Evolutionary conservation across 2,888 invertebrate species (phyloP).

Genomic region (Andrena camellia): DNA sequence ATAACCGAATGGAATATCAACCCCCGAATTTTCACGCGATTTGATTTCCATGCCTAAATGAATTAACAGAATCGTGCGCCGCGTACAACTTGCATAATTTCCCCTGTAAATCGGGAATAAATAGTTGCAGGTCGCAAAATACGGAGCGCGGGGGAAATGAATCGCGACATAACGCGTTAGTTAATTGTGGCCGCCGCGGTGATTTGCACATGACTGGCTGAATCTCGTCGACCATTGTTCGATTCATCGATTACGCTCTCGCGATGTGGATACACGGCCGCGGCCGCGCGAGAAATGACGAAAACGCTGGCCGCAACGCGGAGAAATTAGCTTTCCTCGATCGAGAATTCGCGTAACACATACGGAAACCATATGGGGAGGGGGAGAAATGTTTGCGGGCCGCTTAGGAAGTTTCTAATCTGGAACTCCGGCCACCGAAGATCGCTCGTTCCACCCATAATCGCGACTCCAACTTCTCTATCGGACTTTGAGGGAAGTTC

Average conservation of each 20-base stretch:
- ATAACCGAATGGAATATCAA: not conserved
- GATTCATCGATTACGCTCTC: slow-evolving; percentile 34
- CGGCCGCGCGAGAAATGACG: slow-evolving; percentile 17
- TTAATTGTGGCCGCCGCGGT: slow-evolving; percentile 47
- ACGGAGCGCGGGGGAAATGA: slow-evolving; percentile 37
- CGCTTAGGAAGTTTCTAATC: slow-evolving; percentile 52
- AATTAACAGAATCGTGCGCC: slow-evolving; percentile 34
- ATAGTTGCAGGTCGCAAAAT: slow-evolving; percentile 30
- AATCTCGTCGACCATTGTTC: slow-evolving; percentile 20
- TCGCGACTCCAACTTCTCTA: slow-evolving; percentile 31
- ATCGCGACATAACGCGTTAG: slow-evolving; percentile 39
- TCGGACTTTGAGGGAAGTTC: slow-evolving; percentile 23
- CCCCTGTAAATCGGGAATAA: slow-evolving; percentile 38
- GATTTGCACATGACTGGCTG: slow-evolving; percentile 36
- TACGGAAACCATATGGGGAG: not conserved
- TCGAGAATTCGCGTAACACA: not conserved
- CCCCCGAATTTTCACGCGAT: not conserved
- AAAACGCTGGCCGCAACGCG: slow-evolving; percentile 18
- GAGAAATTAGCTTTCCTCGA: slow-evolving; percentile 5
- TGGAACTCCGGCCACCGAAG: slow-evolving; percentile 28
- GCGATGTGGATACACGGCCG: not conserved
- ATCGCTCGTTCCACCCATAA: slow-evolving; percentile 28
- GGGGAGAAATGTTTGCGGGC: slow-evolving; percentile 44
- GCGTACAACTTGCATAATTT: slow-evolving; percentile 47
- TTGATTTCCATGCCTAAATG: slow-evolving; percentile 25